Evolutionary conservation across 2,113 vertebrate species (phyloP), one percentile per base, ranked within the genome.

Genomic region (Sinocyclocheilus anophthalmus): DNA sequence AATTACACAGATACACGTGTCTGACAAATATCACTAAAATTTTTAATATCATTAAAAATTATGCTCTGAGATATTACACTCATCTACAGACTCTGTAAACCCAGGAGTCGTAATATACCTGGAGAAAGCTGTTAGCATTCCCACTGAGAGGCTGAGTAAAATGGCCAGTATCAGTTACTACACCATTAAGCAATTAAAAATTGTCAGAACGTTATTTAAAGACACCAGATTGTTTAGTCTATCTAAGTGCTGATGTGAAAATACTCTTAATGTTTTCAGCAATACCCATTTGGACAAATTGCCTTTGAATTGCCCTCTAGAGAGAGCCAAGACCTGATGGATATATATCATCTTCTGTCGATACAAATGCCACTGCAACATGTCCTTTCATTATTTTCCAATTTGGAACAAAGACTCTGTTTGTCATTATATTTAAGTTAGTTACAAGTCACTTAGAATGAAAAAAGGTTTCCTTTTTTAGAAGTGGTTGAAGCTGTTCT

Each of bases 171-270:
- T 80, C 33, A 42, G 55, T 80, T 63, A 30, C 59, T 26, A 14
- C 79, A 20, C 7, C 61, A 26, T 42, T 65, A 48, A 6, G 1
- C 59, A 67, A 45, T 48, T 45, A 65, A 26, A 67, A 81, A 20
- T 42, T 30, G 39, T 30, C 59, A 81, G 79, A 48, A 45, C 9
- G n/a, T 48, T 30, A 65, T 48, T 81, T 48, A 30, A 26, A 18
- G 39, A 48, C 39, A 65, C 14, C 59, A 48, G 39, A 81, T 65
- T 81, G 18, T 65, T 61, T 48, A 63, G 37, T 39, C 18, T 79
- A 79, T 63, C 37, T 80, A 67, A 80, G 59, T 48, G n/a, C 59
- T 48, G 42, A 48, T 81, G 79, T 81, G 14, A 65, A 81, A 65
- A 48, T 81, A 6, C 16, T 20, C 4, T 50, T 33, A 50, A 69